These are phyloP conservation scores for Megalopta genalis DNA, from an alignment of 1,140 invertebrate species.

Conservation along the genomic window DNA sequence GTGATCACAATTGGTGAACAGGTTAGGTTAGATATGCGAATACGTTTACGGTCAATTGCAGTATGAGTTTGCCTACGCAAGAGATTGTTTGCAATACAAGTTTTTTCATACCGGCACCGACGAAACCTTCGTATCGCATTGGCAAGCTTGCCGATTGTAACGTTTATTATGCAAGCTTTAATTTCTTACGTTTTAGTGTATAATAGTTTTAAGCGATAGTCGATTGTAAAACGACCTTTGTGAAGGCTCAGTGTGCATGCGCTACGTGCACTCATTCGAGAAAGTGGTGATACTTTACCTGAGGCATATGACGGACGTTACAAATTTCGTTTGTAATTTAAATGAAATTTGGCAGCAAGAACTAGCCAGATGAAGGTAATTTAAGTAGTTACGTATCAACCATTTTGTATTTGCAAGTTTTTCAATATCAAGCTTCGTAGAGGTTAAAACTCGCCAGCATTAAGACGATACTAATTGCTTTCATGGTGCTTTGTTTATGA, in stretches of 20 bases:
- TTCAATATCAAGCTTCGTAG: neutral
- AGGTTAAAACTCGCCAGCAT: conserved; percentile 28
- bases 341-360: conserved; percentile 45
- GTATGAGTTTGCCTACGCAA: conserved; percentile 35
- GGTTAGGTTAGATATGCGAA: conserved; percentile 41
- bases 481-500: conserved; percentile 50
- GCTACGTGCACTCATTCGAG: conserved; percentile 39
- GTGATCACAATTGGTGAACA: conserved; percentile 5
- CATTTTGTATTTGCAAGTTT: neutral
- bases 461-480: neutral
- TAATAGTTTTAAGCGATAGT: conserved; percentile 33
- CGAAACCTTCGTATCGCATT: neutral
- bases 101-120: neutral
- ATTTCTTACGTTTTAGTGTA: neutral
- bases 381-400: neutral
- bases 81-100: conserved; percentile 21
- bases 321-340: conserved; percentile 23
- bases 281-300: conserved; percentile 33
- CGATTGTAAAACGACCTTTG: conserved; percentile 28
- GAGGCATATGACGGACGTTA: conserved; percentile 57
- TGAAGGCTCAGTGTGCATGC: conserved; percentile 39
- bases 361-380: conserved; percentile 66
- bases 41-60: conserved; percentile 44
- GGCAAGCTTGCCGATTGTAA: neutral
- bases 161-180: neutral